Evolutionary conservation across 1,140 invertebrate genomes (phyloP), one percentile per base, ranked within the genome.

Genomic region (Apis dorsata): DNA sequence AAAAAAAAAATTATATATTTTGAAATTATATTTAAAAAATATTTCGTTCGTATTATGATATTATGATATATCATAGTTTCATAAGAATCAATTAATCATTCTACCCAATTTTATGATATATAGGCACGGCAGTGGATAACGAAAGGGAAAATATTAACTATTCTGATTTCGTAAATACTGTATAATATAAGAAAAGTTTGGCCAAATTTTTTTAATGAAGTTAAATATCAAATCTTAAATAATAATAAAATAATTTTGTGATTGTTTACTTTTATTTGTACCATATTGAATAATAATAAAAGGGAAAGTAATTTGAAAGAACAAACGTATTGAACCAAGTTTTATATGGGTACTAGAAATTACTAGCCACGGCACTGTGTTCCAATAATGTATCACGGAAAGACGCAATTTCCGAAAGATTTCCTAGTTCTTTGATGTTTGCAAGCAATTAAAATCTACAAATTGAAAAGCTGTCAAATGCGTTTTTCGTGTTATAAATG

Each of bases 61-160:
- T 44, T 7, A 13, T 15, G 8, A 5, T 24, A 5, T 9, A 17
- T 66, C 15, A 44, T 44, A 24, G 10, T 24, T 17, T 17, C 9
- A 44, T 49, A 53, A 13, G 34, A 49, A 49, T 13, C 11, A 69
- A 76, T 4, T 66, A 13, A 68, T 7, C 7, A 70, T 65, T 71
- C 76, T 71, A 13, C 85, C 63, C 73, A 60, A 73, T 66, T 44
- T 66, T 68, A n/a, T 15, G n/a, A 49, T 53, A 53, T 44, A 21
- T 44, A 44, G 65, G 21, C 84, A 88, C 90, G 86, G 81, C 70
- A 85, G 82, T 92, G 91, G 70, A 24, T 49, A 90, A 91, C 87
- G 91, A 92, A 92, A 92, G 90, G 90, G 90, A 92, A 92, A 92
- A 86, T 69, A 75, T 85, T 69, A 83, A 57, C 73, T 86, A 80